Base-by-base conservation (phyloP, 2,797 vertebrate species). In the Brachymystax lenok region DNA sequence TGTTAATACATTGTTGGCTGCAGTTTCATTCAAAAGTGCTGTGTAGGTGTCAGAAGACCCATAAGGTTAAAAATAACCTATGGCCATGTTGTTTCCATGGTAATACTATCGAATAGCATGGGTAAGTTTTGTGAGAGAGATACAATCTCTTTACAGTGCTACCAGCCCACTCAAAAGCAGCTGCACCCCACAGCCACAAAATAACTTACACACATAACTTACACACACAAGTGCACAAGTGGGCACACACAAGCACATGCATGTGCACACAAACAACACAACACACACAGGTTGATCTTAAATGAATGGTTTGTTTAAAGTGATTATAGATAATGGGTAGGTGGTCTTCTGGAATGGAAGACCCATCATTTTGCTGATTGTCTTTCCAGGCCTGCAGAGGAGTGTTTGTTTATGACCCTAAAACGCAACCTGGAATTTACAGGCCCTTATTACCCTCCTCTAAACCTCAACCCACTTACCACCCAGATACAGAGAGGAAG, bases 71-170 rank as follows among this genome's bases (percentile, higher is more conserved):
- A 84, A 83, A 82, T 80, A 89, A 76, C 70, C 80, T 24, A 74
- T 81, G 71, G 69, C 76, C 63, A 73, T 73, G 79, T 74, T 66
- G 92, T 93, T 92, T 89, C 90, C 89, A 90, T 92, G 86, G 90
- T 76, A 82, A 89, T 88, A 76, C 51, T 61, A 81, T 82, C 71
- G 17, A 46, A 68, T 10, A 30, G 51, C 35, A 12, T 35, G 19
- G 33, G 17, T n/a, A 33, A 46, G 35, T 24, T 5, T 1, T 46
- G 51, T 35, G 73, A 33, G 19, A 61, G 19, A 54, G 71, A 3
- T 67, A 1, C 24, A 69, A 35, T 69, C 16, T 30, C 27, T 35
- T 50, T 46, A 50, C 61, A 13, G 21, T 21, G 27, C 67, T 28
- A 68, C 10, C 66, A 35, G 66, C 28, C 4, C 5, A 10, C 67